Conservation (phyloP, 2,888 invertebrate genomes). For the Watsonalla cultraria region DNA sequence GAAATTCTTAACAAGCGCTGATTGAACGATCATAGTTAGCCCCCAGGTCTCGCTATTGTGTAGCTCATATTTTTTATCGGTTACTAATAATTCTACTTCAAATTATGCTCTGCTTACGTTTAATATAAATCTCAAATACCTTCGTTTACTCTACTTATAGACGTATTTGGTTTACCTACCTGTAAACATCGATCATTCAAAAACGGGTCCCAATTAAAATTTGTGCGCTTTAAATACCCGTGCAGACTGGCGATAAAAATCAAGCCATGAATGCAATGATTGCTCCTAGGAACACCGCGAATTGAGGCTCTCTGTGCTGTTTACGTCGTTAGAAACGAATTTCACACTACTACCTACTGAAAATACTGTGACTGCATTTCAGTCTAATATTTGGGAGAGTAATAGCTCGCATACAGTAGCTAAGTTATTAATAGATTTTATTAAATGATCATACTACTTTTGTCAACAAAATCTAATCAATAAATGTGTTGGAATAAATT, state of each 20-base stretch:
- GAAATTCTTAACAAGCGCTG: no score
- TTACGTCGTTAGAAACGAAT: slow-evolving; percentile 19
- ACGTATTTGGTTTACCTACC: neutral
- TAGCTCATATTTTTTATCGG: no score
- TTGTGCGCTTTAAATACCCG: slow-evolving; percentile 43
- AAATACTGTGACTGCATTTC: neutral
- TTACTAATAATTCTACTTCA: no score
- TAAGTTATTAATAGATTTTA: no score
- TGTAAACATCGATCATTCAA: slow-evolving; percentile 36
- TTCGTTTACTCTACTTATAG: neutral
- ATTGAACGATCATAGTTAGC: no score
- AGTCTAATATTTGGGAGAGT: no score
- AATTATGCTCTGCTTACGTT: no score
- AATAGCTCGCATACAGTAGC: no score
- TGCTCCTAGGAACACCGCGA: slow-evolving; percentile 21
- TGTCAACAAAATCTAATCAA: no score
- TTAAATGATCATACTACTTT: no score
- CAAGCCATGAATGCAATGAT: slow-evolving; percentile 40
- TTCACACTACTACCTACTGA: slow-evolving; percentile 8
- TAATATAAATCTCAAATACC: neutral
- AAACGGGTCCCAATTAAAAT: slow-evolving; percentile 69
- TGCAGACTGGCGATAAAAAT: slow-evolving; percentile 30
- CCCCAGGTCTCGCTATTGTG: no score
- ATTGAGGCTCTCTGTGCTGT: slow-evolving; percentile 19
- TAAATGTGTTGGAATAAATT: no score